Conservation (phyloP, 2,888 invertebrate genomes). For the Torymus auratus region DNA sequence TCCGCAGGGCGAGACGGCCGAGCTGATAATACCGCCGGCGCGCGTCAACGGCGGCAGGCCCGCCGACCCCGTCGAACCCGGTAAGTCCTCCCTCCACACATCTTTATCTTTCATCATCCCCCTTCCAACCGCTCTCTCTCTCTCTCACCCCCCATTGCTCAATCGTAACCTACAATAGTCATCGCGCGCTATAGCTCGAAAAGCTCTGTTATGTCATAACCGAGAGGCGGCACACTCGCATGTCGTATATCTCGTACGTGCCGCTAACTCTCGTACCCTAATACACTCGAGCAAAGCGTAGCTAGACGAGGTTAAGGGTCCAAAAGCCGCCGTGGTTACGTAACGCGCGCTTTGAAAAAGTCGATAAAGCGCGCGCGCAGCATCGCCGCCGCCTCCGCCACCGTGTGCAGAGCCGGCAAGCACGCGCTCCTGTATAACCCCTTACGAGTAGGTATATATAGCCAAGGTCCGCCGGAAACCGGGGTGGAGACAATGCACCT, state of each 20-base stretch:
- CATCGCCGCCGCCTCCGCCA: background rate
- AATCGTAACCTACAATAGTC: background rate
- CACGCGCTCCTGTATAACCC: too few species aligned
- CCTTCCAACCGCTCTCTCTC: background rate
- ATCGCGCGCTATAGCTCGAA: too few species aligned
- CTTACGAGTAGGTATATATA: too few species aligned
- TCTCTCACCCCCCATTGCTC: background rate
- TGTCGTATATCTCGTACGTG: too few species aligned
- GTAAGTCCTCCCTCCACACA: conserved; percentile 17
- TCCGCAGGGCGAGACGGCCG: conserved; percentile 68
- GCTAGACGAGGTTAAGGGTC: conserved; percentile 54
- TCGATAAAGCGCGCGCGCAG: conserved; percentile 52
- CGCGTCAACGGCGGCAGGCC: conserved; percentile 65
- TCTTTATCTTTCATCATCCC: background rate
- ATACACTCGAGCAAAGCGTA: background rate
- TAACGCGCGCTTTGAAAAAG: conserved; percentile 58
- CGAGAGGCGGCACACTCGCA: too few species aligned
- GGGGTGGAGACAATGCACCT: too few species aligned
- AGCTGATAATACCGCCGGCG: conserved; percentile 67
- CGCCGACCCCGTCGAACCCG: conserved; percentile 14
- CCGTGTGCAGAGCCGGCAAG: background rate
- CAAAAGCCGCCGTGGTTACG: conserved; percentile 58
- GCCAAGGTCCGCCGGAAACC: too few species aligned
- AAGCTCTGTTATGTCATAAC: too few species aligned
- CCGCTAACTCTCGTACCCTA: too few species aligned